Conservation (phyloP, 2,113 vertebrate species). For the Pterophyllum scalare region DNA sequence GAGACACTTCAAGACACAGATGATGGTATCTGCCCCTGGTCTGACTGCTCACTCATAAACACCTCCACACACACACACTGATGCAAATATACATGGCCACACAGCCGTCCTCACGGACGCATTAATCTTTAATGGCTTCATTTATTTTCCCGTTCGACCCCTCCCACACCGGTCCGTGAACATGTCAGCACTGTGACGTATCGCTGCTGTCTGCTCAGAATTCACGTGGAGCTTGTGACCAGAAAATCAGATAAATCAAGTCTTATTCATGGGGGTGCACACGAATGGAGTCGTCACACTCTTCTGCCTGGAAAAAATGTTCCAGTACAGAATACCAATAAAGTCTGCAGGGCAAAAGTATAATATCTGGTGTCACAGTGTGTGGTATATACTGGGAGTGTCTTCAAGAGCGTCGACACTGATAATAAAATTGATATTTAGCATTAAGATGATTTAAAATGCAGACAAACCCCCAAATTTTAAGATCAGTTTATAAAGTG, state of each 20-base stretch:
- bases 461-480: not conserved
- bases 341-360: not conserved
- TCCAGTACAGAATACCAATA: not conserved
- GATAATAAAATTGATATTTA: not conserved
- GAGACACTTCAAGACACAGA: constrained; percentile 46
- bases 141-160: constrained; percentile 41
- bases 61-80: not conserved
- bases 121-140: constrained; percentile 53
- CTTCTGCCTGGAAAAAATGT: not conserved
- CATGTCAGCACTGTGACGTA: constrained; percentile 23
- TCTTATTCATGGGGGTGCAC: constrained; percentile 23
- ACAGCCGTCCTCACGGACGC: constrained; percentile 10
- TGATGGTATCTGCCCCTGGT: constrained; percentile 45
- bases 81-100: not conserved
- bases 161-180: not conserved
- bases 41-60: constrained; percentile 13
- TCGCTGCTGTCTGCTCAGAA: constrained; percentile 32
- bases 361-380: not conserved
- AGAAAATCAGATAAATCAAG: constrained; percentile 41
- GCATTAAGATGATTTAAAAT: not conserved
- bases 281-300: constrained; percentile 20
- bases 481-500: not conserved
- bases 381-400: not conserved
- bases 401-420: not conserved
- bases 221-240: constrained; percentile 27